Base-by-base conservation (phyloP, 2,113 vertebrate genomes). In the Crocuta crocuta region DNA sequence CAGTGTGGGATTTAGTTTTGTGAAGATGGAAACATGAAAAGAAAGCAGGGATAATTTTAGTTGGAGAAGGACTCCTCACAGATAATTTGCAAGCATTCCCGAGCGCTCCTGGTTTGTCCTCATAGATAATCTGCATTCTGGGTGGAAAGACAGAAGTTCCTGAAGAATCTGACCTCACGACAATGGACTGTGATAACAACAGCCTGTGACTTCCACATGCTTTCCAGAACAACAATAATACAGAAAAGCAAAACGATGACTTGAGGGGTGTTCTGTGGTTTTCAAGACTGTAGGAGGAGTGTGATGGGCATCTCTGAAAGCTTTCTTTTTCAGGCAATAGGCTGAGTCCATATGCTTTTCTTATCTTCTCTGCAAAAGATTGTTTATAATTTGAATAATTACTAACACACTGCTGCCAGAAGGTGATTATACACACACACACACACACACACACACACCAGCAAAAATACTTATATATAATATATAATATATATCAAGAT, bases 101-200 rank as follows among this genome's bases (percentile, higher is more conserved):
- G n/a, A 35, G 39, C 15, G 33, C 10, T 78, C 21, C 23, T 79
- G 12, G 24, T 23, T 48, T 70, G 23, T 86, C 82, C 3, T 95
- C 66, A 93, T n/a, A 78, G 58, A 88, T 92, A 76, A 93, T 94
- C 73, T 53, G 48, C 71, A 63, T 96, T 93, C 89, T 91, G 10
- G 2, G 26, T 71, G 78, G 33, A 10, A 66, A 35, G 2, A 43
- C 17, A 81, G 73, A 83, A 31, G 21, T 90, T 95, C 48, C 39
- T n/a, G 53, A 78, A n/a, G 43, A 96, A 86, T 70, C 23, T 76
- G 79, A 10, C 71, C 92, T 83, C 73, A 79, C 53, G 84, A 96
- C 66, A 91, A 78, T 55, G 61, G 33, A 13, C 35, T 26, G 0
- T 94, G 84, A 43, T 74, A 84, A 50, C 50, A 84, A 50, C 50